These are phyloP conservation scores for Colossoma macropomum DNA, from an alignment of 2,113 vertebrate species.

Conservation along the genomic window DNA sequence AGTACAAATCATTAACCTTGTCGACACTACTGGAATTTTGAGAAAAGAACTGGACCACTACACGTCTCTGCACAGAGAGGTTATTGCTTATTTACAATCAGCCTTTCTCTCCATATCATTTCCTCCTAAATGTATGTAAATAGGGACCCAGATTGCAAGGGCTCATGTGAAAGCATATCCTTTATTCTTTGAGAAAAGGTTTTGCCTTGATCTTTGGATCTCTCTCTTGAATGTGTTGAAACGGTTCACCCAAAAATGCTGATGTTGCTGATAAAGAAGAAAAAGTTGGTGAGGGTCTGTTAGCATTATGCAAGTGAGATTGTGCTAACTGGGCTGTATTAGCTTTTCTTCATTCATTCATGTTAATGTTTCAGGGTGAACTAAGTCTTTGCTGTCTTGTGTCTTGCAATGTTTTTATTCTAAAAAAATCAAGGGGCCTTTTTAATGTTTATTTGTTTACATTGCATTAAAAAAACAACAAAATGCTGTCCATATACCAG, in stretches of 20 bases:
- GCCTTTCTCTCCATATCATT: slow-evolving; percentile 24
- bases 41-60: not conserved
- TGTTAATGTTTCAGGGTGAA: not conserved
- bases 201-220: slow-evolving; percentile 3
- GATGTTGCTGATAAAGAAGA: not conserved
- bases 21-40: slow-evolving; percentile 32
- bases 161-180: slow-evolving; percentile 1
- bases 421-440: slow-evolving; percentile 35
- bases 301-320: slow-evolving; percentile 30
- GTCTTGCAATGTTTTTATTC: not conserved
- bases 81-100: slow-evolving; percentile 13
- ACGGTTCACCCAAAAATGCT: not conserved
- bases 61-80: not conserved
- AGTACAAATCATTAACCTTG: not conserved
- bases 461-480: not conserved
- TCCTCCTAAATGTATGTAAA: not conserved
- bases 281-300: not conserved
- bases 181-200: not conserved
- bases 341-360: not conserved
- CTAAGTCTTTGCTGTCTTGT: not conserved
- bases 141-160: not conserved
- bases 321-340: not conserved
- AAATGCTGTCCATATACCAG: slow-evolving; percentile 1
- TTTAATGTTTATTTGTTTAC: slow-evolving; percentile 30
- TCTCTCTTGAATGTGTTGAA: slow-evolving; percentile 25